phyloP scores from a whole-genome alignment of 2,113 vertebrate genomes.

The Brachypodius melanocephalos region DNA sequence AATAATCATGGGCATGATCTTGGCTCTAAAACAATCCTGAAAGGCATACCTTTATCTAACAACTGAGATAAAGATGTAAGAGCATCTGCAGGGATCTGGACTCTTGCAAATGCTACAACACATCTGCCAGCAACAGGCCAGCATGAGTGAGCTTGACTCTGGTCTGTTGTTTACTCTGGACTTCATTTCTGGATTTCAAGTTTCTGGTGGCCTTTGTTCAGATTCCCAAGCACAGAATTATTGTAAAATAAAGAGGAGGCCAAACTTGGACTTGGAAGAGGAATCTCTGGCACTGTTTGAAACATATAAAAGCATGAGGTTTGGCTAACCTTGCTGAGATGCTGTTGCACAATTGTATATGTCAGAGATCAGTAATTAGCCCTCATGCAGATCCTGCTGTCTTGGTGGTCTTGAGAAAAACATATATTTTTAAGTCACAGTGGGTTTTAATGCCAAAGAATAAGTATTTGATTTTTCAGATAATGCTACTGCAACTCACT shows the following conservation, averaged over 20 bases:
- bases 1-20: neutral
- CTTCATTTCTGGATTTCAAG: constrained; percentile 26
- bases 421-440: constrained; percentile 12
- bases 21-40: neutral
- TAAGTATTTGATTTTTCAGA: constrained; percentile 26
- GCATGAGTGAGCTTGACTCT: neutral
- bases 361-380: constrained; percentile 20
- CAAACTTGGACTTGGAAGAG: constrained; percentile 31
- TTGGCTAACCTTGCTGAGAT: constrained; percentile 53
- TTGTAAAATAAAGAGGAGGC: constrained; percentile 14
- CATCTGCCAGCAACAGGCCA: neutral
- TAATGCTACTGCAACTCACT: constrained; percentile 39
- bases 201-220: constrained; percentile 51
- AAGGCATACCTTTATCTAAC: neutral
- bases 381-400: neutral
- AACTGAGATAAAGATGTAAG: neutral
- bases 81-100: neutral
- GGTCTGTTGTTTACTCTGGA: constrained; percentile 10
- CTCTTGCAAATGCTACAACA: neutral
- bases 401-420: constrained; percentile 56
- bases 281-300: constrained; percentile 27
- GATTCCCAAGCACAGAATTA: constrained; percentile 18
- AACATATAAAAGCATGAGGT: constrained; percentile 23
- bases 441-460: constrained; percentile 18
- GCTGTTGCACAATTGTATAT: constrained; percentile 37